These are phyloP conservation scores for Ormia ochracea DNA, from an alignment of 2,888 invertebrate species.

Conservation along the genomic window DNA sequence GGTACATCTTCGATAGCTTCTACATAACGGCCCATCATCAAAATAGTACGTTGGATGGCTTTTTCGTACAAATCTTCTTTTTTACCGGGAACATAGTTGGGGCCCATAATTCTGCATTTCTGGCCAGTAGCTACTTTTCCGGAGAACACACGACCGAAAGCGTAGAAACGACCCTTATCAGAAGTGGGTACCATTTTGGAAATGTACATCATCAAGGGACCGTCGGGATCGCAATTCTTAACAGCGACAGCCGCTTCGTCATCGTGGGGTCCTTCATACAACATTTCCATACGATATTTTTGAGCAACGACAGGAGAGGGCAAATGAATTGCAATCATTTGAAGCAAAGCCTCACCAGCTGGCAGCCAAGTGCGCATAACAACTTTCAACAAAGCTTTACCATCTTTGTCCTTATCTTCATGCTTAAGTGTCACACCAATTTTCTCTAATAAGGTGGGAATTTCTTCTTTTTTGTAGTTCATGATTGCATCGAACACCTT, in stretches of 20 bases:
- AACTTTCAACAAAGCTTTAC: conserved; percentile 96
- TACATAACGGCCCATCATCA: conserved; percentile 99
- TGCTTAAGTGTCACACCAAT: conserved; percentile 93
- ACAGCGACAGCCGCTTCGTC: conserved; percentile 95
- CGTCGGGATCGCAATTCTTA: conserved; percentile 96
- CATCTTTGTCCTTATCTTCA: conserved; percentile 97
- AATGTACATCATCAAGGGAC: conserved; percentile 99
- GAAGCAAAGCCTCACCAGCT: conserved; percentile 98
- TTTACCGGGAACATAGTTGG: conserved; percentile 98
- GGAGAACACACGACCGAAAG: conserved; percentile 99
- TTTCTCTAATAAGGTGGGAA: conserved; percentile 90
- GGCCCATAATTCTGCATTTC: conserved; percentile 99
- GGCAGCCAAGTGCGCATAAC: conserved; percentile 99
- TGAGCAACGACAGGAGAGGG: conserved; percentile 99
- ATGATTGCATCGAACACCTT: conserved; percentile 89
- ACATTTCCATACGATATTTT: conserved; percentile 99
- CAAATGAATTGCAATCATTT: conserved; percentile 99
- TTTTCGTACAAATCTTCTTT: conserved; percentile 99
- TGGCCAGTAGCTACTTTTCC: conserved; percentile 93
- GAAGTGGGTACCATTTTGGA: conserved; percentile 99
- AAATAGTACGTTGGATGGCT: conserved; percentile 98
- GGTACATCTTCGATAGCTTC: conserved; percentile 99
- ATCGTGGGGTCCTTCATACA: conserved; percentile 98
- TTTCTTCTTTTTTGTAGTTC: conserved; percentile 97
- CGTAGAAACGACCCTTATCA: conserved; percentile 99